phyloP scores from a whole-genome alignment of 2,797 vertebrate species.

The Gouania willdenowi region DNA sequence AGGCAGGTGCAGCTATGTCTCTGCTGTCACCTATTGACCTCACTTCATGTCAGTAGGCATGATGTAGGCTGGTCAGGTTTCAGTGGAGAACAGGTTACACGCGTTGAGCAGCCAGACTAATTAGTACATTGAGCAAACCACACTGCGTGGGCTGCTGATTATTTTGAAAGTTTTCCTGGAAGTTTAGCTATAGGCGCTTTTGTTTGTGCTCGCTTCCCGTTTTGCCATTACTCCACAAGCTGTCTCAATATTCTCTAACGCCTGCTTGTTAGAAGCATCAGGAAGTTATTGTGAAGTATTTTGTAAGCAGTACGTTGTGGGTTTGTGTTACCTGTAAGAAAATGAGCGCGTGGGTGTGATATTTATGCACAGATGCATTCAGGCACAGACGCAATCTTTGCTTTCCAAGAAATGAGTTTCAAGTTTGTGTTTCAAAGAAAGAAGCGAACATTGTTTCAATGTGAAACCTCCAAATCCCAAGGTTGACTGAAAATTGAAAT shows the following conservation, averaged over 20 bases:
- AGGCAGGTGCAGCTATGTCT: conserved; percentile 23
- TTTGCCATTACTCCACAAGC: no score
- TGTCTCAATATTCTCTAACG: conserved; percentile 31
- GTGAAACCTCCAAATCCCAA: no score
- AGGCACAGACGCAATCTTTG: conserved; percentile 10
- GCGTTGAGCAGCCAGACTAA: conserved; percentile 37
- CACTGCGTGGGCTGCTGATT: conserved; percentile 47
- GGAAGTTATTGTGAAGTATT: conserved; percentile 32
- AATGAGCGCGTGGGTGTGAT: conserved; percentile 13
- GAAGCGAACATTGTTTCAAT: no score
- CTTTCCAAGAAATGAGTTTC: conserved; percentile 13
- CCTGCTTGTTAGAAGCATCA: conserved; percentile 21
- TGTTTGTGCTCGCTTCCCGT: conserved; percentile 15
- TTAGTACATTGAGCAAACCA: conserved; percentile 32
- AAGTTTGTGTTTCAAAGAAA: conserved; percentile 1
- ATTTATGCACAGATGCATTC: conserved; percentile 16
- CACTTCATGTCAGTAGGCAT: conserved; percentile 23
- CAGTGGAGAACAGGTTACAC: conserved; percentile 16
- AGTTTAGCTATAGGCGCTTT: conserved; percentile 43
- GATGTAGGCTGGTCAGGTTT: conserved; percentile 21
- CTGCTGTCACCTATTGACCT: conserved; percentile 18
- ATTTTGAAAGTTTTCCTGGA: conserved; percentile 33
- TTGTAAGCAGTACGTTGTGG: conserved; percentile 4
- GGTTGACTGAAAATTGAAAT: no score
- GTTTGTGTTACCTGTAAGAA: not conserved